Evolutionary conservation across 2,113 vertebrate species (phyloP).

Genomic region (Pluvianellus socialis): DNA sequence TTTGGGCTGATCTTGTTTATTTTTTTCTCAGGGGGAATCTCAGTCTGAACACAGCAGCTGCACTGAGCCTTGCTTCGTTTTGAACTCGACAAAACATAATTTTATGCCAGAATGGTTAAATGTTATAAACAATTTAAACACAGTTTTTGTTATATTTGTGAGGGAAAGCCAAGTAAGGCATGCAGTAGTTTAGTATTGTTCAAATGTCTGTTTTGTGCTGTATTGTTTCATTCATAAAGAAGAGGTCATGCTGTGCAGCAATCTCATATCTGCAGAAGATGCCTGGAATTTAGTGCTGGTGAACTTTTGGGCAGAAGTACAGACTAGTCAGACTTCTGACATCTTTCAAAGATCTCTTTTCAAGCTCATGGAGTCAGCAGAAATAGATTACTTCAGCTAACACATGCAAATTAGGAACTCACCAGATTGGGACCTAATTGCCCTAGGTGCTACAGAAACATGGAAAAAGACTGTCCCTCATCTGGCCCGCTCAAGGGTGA

Average conservation of each 20-base stretch:
- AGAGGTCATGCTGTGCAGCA: neutral
- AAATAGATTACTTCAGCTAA: neutral
- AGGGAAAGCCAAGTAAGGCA: neutral
- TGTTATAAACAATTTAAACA: neutral
- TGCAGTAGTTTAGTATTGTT: neutral
- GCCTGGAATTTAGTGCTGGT: neutral
- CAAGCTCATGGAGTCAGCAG: neutral
- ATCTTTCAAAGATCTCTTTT: neutral
- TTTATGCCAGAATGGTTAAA: neutral
- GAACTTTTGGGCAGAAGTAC: neutral
- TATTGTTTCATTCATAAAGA: neutral
- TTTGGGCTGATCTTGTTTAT: neutral
- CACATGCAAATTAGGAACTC: fast-evolving
- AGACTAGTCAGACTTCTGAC: neutral
- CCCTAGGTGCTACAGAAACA: neutral
- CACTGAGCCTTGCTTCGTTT: neutral
- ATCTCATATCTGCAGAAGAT: neutral
- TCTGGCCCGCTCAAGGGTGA: neutral
- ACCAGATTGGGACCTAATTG: neutral
- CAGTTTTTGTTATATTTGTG: neutral
- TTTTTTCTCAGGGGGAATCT: neutral
- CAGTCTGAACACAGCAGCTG: neutral
- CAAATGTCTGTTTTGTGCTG: neutral
- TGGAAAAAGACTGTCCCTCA: neutral
- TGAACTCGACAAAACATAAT: neutral